Percentiles rank a stretch among this genome's conserved stretches.
These are phyloP conservation scores for Cirrhinus mrigala DNA, from an alignment of 2,797 vertebrate species.

Conservation along the genomic window DNA sequence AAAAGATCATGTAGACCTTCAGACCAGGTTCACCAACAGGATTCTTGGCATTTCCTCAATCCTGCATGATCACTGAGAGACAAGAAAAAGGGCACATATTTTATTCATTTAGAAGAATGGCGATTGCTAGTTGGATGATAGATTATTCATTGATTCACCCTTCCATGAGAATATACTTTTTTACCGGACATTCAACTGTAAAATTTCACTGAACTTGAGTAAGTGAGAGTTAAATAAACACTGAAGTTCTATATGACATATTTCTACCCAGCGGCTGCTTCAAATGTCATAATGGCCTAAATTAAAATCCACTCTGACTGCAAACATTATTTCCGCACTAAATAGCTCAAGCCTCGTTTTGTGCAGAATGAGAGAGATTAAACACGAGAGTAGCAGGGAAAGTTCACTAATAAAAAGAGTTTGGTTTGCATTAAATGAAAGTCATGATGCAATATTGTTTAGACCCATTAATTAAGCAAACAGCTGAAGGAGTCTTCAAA, in stretches of 20 bases:
- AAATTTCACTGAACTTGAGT: neutral
- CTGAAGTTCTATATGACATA: neutral
- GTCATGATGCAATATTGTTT: neutral
- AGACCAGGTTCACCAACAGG: conserved; percentile 47
- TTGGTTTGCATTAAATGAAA: neutral
- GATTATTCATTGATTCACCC: conserved; percentile 68
- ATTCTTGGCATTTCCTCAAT: conserved; percentile 45
- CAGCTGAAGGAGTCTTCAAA: neutral
- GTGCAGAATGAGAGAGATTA: neutral
- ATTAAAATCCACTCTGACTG: conserved; percentile 22
- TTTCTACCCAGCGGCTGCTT: neutral
- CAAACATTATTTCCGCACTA: conserved; percentile 38
- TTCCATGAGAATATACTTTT: conserved; percentile 19
- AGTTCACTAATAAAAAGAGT: neutral
- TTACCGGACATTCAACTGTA: conserved; percentile 1
- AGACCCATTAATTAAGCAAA: neutral
- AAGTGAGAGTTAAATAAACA: neutral
- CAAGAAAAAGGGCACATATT: conserved; percentile 57
- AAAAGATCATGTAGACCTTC: conserved; percentile 38
- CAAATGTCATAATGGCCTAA: conserved; percentile 12
- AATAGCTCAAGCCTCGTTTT: conserved; percentile 28
- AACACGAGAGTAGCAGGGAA: neutral
- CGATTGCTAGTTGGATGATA: conserved; percentile 56
- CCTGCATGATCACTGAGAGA: conserved; percentile 55
- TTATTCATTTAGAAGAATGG: conserved; percentile 66